These are phyloP conservation scores for Peromyscus melanophrys DNA, from an alignment of 2,797 vertebrate genomes.

Conservation along the genomic window DNA sequence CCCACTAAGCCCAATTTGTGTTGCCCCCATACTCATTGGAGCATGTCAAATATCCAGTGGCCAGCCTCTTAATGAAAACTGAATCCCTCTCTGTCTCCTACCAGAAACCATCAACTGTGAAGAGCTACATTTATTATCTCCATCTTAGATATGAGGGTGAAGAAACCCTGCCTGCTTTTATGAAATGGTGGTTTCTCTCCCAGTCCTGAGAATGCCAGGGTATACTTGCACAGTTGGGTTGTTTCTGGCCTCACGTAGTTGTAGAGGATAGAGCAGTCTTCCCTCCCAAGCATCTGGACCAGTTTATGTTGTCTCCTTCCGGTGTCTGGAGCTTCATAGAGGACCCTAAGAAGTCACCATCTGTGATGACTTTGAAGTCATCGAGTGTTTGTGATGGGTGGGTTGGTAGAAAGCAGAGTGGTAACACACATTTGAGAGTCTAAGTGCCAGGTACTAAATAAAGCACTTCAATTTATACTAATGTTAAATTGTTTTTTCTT, in stretches of 20 bases:
- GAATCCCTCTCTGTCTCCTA: not conserved
- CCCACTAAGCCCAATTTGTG: not conserved
- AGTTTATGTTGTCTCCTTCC: not conserved
- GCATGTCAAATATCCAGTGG: not conserved
- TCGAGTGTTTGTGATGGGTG: not conserved
- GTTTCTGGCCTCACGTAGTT: not conserved
- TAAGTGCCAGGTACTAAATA: not conserved
- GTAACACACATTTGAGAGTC: not conserved
- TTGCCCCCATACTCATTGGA: not conserved
- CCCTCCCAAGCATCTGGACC: not conserved
- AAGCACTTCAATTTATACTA: not conserved
- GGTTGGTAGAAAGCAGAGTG: slow-evolving; percentile 3
- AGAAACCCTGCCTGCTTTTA: not conserved
- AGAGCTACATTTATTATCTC: not conserved
- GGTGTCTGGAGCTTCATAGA: not conserved
- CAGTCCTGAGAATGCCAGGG: not conserved
- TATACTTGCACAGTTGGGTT: fast-evolving
- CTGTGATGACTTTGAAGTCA: not conserved
- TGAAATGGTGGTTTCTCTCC: not conserved
- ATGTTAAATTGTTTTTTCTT: not conserved
- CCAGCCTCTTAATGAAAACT: not conserved
- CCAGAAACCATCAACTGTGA: not conserved
- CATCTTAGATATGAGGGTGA: not conserved
- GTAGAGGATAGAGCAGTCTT: not conserved
- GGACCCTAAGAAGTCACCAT: not conserved